phyloP scores from a whole-genome alignment of 2,113 vertebrate genomes.

The Bubo scandiacus region DNA sequence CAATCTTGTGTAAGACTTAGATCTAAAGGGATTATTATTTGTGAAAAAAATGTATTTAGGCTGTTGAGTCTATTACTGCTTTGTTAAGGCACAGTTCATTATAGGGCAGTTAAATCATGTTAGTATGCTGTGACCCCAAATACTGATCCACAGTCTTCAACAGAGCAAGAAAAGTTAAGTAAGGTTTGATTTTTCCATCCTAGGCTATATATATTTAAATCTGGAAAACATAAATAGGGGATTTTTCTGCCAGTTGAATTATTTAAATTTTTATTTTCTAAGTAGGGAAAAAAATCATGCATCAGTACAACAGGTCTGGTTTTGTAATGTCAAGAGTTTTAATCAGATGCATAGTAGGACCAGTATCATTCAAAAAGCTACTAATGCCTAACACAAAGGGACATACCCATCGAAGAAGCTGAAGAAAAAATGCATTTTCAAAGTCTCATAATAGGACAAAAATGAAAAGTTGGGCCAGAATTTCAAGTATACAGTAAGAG shows the following conservation, averaged over 20 bases:
- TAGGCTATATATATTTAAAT: neutral
- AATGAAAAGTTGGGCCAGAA: neutral
- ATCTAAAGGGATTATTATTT: neutral
- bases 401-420: neutral
- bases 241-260: neutral
- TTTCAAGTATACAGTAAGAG: neutral
- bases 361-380: neutral
- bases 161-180: neutral
- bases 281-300: neutral
- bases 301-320: neutral
- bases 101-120: fast-evolving
- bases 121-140: neutral
- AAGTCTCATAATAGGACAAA: neutral
- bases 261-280: neutral
- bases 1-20: neutral
- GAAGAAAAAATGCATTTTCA: neutral
- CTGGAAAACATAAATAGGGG: neutral
- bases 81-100: neutral
- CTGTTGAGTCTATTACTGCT: neutral
- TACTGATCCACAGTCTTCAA: neutral
- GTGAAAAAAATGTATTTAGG: neutral
- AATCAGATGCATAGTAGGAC: neutral
- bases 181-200: neutral
- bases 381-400: neutral
- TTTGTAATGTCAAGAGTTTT: neutral